phyloP scores from a whole-genome alignment of 2,888 invertebrate genomes.

The Beris chalybata region DNA sequence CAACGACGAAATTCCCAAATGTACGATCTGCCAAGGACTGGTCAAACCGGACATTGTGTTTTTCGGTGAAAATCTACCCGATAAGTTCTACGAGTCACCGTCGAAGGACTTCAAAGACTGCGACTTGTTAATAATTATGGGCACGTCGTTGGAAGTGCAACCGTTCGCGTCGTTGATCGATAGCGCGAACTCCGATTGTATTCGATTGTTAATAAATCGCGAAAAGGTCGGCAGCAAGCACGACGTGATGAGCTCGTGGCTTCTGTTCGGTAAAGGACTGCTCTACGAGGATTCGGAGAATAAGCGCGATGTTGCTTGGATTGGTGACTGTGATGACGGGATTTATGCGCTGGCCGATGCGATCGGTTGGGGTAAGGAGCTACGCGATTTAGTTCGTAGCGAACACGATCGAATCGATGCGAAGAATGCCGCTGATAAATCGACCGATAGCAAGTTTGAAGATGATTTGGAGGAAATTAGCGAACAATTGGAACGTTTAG shows the following conservation, averaged over 20 bases:
- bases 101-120: conserved; percentile 79
- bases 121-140: conserved; percentile 92
- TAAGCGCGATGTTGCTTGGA: conserved; percentile 74
- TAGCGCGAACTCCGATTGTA: conserved; percentile 71
- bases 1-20: conserved; percentile 73
- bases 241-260: conserved; percentile 49
- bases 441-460: neutral
- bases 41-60: conserved; percentile 96
- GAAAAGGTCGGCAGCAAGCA: conserved; percentile 67
- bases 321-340: conserved; percentile 84
- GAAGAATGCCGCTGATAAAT: neutral
- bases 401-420: conserved; percentile 62
- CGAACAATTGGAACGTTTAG: conserved; percentile 6
- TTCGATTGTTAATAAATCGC: conserved; percentile 84
- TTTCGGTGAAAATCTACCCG: conserved; percentile 89
- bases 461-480: conserved; percentile 4
- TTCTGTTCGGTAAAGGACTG: conserved; percentile 61
- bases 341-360: conserved; percentile 72
- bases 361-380: conserved; percentile 77
- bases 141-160: conserved; percentile 91
- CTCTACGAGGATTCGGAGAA: conserved; percentile 68
- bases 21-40: conserved; percentile 73
- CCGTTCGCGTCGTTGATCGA: conserved; percentile 90
- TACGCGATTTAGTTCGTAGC: conserved; percentile 60
- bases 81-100: conserved; percentile 70